phyloP scores from a whole-genome alignment of 2,888 invertebrate genomes.

The Tinea pellionella region DNA sequence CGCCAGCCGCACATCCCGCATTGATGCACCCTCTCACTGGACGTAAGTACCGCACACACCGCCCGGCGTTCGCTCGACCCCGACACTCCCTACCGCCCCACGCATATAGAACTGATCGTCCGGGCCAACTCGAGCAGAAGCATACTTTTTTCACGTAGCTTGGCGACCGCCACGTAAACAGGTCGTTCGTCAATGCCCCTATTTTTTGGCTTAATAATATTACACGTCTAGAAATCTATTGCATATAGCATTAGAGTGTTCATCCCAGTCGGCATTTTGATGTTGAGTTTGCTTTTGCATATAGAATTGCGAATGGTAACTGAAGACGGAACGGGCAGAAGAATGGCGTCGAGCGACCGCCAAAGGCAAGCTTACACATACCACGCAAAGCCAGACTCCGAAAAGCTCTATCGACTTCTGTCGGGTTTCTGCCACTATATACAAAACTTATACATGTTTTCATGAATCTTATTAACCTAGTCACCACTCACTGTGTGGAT shows the following conservation, averaged over 20 bases:
- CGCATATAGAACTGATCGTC: background rate
- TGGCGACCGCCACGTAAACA: background rate
- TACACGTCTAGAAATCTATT: background rate
- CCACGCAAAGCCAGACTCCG: constrained; percentile 67
- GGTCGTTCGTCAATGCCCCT: background rate
- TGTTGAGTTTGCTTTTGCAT: background rate
- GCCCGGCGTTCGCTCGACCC: constrained; percentile 55
- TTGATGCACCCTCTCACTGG: constrained; percentile 99
- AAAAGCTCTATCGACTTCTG: constrained; percentile 57
- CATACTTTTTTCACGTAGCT: background rate
- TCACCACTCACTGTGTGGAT: constrained; percentile 10
- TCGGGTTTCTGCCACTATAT: constrained; percentile 50
- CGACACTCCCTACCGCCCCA: constrained; percentile 28
- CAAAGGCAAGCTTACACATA: constrained; percentile 61
- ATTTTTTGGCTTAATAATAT: background rate
- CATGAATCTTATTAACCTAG: constrained; percentile 26
- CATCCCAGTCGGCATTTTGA: background rate
- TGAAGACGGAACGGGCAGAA: background rate
- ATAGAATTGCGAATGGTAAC: too few species aligned
- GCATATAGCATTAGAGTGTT: background rate
- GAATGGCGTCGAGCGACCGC: constrained; percentile 48
- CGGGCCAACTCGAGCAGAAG: background rate
- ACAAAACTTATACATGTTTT: too few species aligned
- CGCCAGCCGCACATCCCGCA: constrained; percentile 98
- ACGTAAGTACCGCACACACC: constrained; percentile 90